Evolutionary conservation across 2,888 invertebrate species (phyloP).

Genomic region (Ceriagrion tenellum): DNA sequence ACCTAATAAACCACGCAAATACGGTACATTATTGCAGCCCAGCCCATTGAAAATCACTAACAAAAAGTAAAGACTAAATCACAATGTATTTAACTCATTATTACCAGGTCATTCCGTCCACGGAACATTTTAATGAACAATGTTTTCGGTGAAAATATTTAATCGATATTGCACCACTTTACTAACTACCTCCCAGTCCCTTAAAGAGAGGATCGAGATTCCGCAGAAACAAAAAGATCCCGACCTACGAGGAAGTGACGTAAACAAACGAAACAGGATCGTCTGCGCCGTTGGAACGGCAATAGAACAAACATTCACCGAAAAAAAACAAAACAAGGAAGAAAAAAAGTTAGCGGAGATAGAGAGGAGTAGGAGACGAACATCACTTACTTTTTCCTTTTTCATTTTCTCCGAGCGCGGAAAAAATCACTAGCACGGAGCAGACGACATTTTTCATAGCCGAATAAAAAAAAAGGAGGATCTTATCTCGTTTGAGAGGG

Average conservation of each 20-base stretch:
- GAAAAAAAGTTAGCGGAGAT: background rate
- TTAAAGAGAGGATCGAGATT: background rate
- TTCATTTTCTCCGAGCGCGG: too few relatives aligned
- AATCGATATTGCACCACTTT: background rate
- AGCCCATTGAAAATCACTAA: too few relatives aligned
- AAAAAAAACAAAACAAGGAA: background rate
- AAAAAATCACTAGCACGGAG: constrained; percentile 47
- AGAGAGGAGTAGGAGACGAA: background rate
- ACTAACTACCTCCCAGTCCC: too few relatives aligned
- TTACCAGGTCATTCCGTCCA: too few relatives aligned
- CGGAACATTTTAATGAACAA: too few relatives aligned
- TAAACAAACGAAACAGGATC: background rate
- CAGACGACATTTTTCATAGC: constrained; percentile 52
- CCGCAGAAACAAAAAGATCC: background rate
- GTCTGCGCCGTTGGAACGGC: too few relatives aligned
- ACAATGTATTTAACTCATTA: too few relatives aligned
- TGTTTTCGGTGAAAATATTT: too few relatives aligned
- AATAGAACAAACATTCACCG: too few relatives aligned
- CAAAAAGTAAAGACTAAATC: too few relatives aligned
- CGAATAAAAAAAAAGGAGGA: background rate
- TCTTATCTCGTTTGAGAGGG: background rate
- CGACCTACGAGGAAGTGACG: background rate
- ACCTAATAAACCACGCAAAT: too few relatives aligned
- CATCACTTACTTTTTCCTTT: background rate
- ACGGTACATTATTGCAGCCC: too few relatives aligned